Evolutionary conservation across 1,140 invertebrate species (phyloP).

Genomic region (Elymnias hypermnestra): DNA sequence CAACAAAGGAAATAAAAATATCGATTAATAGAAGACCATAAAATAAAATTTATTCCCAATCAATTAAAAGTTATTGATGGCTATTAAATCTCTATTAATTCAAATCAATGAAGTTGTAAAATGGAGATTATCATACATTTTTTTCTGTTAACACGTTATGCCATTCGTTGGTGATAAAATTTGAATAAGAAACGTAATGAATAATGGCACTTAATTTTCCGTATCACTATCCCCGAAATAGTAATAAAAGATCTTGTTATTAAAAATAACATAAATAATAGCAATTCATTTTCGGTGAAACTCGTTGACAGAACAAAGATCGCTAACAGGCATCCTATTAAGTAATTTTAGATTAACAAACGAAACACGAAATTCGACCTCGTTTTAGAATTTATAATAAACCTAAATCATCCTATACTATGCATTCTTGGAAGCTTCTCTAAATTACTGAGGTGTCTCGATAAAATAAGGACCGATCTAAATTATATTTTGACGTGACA

Average conservation of each 20-base stretch:
- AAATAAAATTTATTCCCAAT: too few species aligned
- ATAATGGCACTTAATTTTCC: conserved; percentile 14
- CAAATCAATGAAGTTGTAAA: conserved; percentile 6
- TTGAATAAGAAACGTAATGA: conserved; percentile 15
- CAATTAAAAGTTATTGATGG: too few species aligned
- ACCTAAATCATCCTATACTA: conserved; percentile 26
- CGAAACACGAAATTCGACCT: conserved; percentile 33
- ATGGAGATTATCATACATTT: conserved; percentile 4
- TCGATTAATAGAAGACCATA: too few species aligned
- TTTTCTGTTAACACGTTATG: conserved; percentile 6
- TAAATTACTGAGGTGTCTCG: conserved; percentile 49
- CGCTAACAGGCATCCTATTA: conserved; percentile 57
- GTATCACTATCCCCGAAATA: not conserved
- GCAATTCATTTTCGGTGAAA: conserved; percentile 18
- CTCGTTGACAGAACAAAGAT: conserved; percentile 39
- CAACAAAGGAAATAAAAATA: too few species aligned
- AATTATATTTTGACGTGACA: conserved; percentile 62
- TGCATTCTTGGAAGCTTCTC: conserved; percentile 44
- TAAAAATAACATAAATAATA: conserved; percentile 31
- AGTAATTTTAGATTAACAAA: conserved; percentile 47
- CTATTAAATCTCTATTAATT: too few species aligned
- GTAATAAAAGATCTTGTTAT: conserved; percentile 19
- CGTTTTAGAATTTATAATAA: conserved; percentile 53
- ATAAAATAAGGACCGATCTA: conserved; percentile 44
- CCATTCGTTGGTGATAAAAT: not conserved